Evolutionary conservation across 2,113 vertebrate species (phyloP).

Genomic region (Archilochus colubris): DNA sequence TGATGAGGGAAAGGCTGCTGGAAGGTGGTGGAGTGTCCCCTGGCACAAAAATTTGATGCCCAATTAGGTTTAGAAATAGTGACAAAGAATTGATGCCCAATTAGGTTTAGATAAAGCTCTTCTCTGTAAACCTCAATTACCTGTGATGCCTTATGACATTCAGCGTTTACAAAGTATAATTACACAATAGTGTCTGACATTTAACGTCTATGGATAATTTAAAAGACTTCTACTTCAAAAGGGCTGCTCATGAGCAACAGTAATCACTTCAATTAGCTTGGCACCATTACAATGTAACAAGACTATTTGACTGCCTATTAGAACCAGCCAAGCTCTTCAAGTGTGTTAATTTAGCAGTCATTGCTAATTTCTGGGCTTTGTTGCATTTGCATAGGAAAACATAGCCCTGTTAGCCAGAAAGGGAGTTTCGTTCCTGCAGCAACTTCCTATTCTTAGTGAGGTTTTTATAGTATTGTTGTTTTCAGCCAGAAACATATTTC

Average conservation of each 20-base stretch:
- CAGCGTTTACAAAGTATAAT: conserved; percentile 88
- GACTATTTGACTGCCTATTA: conserved; percentile 88
- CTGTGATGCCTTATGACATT: conserved; percentile 89
- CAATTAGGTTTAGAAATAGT: conserved; percentile 85
- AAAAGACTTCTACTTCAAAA: conserved; percentile 85
- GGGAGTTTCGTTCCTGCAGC: conserved; percentile 73
- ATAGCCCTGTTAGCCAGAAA: conserved; percentile 78
- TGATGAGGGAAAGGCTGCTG: background rate
- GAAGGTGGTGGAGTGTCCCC: conserved; percentile 72
- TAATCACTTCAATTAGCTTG: conserved; percentile 90
- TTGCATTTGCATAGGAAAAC: conserved; percentile 85
- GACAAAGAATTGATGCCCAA: conserved; percentile 87
- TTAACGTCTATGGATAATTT: conserved; percentile 87
- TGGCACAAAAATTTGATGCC: conserved; percentile 82
- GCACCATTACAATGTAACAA: conserved; percentile 89
- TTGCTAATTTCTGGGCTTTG: conserved; percentile 85
- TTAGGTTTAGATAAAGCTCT: conserved; percentile 87
- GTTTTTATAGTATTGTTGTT: conserved; percentile 65
- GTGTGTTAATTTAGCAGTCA: conserved; percentile 88
- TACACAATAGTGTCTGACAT: conserved; percentile 89
- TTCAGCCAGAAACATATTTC: conserved; percentile 65
- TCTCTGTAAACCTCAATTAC: conserved; percentile 89
- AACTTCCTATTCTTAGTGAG: conserved; percentile 68
- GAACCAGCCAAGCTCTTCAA: conserved; percentile 87
- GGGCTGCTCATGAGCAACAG: conserved; percentile 85